Percentiles rank a stretch among this genome's conserved stretches.
These are phyloP conservation scores for Phoxinus phoxinus DNA, from an alignment of 2,113 vertebrate species.

Conservation along the genomic window DNA sequence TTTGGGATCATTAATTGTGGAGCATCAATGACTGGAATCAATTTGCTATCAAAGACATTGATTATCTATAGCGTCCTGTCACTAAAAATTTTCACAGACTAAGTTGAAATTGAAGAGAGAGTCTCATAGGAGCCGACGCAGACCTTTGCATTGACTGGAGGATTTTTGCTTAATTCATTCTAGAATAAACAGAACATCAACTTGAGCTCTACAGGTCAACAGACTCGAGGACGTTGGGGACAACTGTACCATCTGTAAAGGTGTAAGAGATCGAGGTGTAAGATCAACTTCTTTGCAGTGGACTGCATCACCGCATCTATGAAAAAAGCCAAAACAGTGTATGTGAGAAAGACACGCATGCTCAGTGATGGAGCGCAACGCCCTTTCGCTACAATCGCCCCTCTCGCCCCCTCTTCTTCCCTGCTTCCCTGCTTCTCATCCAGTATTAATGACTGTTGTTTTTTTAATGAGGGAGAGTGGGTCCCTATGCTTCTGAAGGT, in stretches of 20 bases:
- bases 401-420: conserved; percentile 44
- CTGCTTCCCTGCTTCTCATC: conserved; percentile 72
- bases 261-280: too few relatives aligned
- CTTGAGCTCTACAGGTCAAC: conserved; percentile 15
- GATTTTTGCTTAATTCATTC: conserved; percentile 38
- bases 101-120: conserved; percentile 63
- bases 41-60: conserved; percentile 68
- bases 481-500: conserved; percentile 71
- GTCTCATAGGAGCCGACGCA: conserved; percentile 52
- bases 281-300: background rate
- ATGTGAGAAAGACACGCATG: conserved; percentile 33
- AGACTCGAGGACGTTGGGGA: background rate
- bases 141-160: conserved; percentile 8
- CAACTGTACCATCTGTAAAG: conserved; percentile 16
- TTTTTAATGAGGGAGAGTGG: conserved; percentile 79
- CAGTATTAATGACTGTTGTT: conserved; percentile 82
- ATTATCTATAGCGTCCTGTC: conserved; percentile 63
- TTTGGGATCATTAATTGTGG: conserved; percentile 27
- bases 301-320: background rate
- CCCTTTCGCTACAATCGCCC: conserved; percentile 51
- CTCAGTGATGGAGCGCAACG: background rate
- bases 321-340: background rate
- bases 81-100: conserved; percentile 56
- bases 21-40: conserved; percentile 48
- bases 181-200: conserved; percentile 34